Conservation (phyloP, 2,113 vertebrate species). For the Fulica atra region DNA sequence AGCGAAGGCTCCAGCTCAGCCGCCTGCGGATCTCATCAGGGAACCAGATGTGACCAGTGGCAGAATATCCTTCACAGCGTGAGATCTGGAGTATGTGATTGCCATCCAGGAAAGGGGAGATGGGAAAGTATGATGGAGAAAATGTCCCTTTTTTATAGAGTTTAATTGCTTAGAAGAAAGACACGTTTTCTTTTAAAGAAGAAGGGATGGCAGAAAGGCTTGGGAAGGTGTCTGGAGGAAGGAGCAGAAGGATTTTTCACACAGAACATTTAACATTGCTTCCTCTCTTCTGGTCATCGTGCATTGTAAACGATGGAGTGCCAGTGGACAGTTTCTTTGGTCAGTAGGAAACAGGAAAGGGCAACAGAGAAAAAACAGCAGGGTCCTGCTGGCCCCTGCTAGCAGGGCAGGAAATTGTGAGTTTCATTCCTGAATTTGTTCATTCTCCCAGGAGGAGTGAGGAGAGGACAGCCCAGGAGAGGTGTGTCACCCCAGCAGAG, state of each 20-base stretch:
- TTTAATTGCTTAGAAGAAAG: conserved; percentile 44
- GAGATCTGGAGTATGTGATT: conserved; percentile 42
- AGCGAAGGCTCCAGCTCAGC: background rate
- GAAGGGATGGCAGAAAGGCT: background rate
- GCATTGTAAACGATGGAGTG: background rate
- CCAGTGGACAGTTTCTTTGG: background rate
- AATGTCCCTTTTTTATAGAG: conserved; percentile 29
- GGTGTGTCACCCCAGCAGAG: background rate
- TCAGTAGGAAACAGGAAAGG: background rate
- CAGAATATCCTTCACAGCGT: conserved; percentile 25
- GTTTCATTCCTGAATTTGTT: background rate
- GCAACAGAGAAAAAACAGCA: background rate
- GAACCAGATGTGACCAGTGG: conserved; percentile 68
- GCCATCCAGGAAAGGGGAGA: conserved; percentile 61
- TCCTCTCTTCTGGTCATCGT: background rate
- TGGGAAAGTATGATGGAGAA: conserved; percentile 63
- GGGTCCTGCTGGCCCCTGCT: background rate
- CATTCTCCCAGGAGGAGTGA: rapidly evolving
- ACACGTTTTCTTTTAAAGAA: conserved; percentile 4
- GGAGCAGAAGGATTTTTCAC: background rate
- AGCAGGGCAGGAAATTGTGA: background rate
- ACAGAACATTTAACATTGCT: background rate
- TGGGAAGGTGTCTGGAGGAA: conserved; percentile 28
- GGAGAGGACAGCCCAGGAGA: background rate
- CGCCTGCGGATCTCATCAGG: conserved; percentile 65